phyloP scores from a whole-genome alignment of 2,888 invertebrate species.

The Cheilosia grossa region DNA sequence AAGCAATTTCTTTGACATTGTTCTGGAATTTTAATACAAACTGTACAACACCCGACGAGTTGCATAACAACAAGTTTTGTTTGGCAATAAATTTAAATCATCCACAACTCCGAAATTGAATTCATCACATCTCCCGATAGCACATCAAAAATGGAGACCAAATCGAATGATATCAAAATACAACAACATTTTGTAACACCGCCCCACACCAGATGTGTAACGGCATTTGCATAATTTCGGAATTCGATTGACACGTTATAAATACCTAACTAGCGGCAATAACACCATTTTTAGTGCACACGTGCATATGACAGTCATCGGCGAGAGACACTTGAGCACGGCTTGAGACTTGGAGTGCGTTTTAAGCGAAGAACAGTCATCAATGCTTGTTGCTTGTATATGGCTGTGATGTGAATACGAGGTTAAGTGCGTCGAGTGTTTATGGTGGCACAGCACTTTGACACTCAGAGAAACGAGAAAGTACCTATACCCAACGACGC shows the following conservation, averaged over 20 bases:
- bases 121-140: constrained; percentile 29
- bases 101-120: neutral
- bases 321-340: constrained; percentile 1
- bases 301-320: constrained; percentile 26
- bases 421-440: constrained; percentile 53
- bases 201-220: constrained; percentile 42
- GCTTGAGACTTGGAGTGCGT: constrained; percentile 28
- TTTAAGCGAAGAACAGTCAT: constrained; percentile 26
- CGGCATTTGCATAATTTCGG: constrained; percentile 65
- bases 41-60: neutral
- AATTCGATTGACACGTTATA: constrained; percentile 48
- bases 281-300: constrained; percentile 1
- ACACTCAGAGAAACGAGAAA: constrained; percentile 54
- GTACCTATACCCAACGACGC: constrained; percentile 11
- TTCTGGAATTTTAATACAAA: constrained; percentile 6
- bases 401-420: constrained; percentile 32
- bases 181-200: constrained; percentile 46
- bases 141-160: constrained; percentile 8
- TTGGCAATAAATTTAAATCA: constrained; percentile 7
- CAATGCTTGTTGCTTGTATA: neutral
- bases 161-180: neutral
- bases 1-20: neutral
- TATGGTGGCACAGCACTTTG: constrained; percentile 51
- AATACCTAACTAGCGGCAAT: constrained; percentile 8
- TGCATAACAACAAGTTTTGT: constrained; percentile 18